These are phyloP conservation scores for Pteruthius melanotis DNA, from an alignment of 2,113 vertebrate species.

Conservation along the genomic window DNA sequence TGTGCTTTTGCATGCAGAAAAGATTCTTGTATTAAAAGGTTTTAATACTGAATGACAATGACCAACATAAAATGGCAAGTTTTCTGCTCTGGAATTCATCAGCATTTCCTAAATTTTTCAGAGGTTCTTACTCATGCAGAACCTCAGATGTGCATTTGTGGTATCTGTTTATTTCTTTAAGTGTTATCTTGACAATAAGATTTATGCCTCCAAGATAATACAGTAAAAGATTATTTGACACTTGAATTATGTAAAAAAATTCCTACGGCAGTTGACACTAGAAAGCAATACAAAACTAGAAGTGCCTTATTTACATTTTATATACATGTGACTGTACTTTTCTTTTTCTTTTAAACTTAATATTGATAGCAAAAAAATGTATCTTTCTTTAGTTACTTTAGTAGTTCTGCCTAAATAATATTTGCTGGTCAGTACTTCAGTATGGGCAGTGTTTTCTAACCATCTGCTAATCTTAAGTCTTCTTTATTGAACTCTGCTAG, in stretches of 20 bases:
- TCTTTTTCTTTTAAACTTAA: neutral
- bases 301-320: neutral
- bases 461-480: neutral
- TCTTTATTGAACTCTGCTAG: neutral
- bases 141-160: neutral
- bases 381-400: neutral
- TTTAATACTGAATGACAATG: neutral
- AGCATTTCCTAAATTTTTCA: neutral
- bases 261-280: neutral
- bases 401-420: neutral
- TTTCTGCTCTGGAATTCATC: neutral
- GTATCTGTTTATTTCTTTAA: neutral
- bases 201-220: neutral
- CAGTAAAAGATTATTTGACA: neutral
- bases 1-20: neutral
- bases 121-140: neutral
- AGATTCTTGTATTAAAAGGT: neutral
- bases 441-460: neutral
- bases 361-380: neutral
- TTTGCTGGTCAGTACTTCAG: neutral
- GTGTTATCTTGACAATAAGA: neutral
- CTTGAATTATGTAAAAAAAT: neutral
- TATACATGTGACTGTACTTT: neutral
- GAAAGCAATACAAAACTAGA: neutral
- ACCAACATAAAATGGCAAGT: neutral